A percentile compares a stretch with the other conserved stretches of the same genome.
These are phyloP conservation scores for Caenorhabditis panamensis DNA, from an alignment of 2,888 invertebrate species.

Conservation along the genomic window DNA sequence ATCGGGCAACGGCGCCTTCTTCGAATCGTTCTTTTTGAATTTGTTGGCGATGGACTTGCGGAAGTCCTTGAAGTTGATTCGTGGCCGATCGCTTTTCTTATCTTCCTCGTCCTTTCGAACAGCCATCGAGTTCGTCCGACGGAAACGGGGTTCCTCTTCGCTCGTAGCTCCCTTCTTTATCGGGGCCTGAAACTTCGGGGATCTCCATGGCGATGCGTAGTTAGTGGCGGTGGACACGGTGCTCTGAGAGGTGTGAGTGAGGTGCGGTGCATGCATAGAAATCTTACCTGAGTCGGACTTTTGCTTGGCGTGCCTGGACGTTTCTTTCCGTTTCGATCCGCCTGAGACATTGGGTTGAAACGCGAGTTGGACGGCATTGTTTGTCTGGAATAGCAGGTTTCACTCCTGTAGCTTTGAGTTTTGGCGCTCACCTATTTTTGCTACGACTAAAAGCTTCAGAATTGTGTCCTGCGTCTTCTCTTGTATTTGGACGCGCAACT, in stretches of 20 bases:
- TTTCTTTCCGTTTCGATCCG: background rate
- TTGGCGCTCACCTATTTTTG: no score
- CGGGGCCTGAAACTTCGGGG: conserved; percentile 15
- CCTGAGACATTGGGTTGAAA: conserved; percentile 33
- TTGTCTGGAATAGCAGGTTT: conserved; percentile 16
- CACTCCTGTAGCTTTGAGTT: no score
- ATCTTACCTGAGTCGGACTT: conserved; percentile 18
- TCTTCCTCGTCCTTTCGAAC: conserved; percentile 2
- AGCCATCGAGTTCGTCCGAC: conserved; percentile 27
- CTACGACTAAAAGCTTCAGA: no score
- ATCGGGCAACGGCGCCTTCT: background rate
- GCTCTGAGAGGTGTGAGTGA: conserved; percentile 21
- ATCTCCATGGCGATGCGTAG: conserved; percentile 49
- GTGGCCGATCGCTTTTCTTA: conserved; percentile 10
- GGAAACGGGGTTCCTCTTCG: conserved; percentile 15
- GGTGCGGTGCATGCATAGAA: no score
- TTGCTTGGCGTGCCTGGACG: background rate
- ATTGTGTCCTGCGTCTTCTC: no score
- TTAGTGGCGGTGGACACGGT: conserved; percentile 36
- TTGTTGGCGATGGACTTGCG: conserved; percentile 22
- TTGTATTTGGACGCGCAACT: no score
- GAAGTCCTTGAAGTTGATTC: conserved; percentile 39
- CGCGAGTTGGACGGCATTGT: conserved; percentile 41
- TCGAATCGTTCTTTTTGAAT: conserved; percentile 30
- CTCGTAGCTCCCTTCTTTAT: background rate